Percentiles rank a stretch among this genome's conserved stretches.
Conservation (phyloP, 2,113 vertebrate species). For the Excalfactoria chinensis region DNA sequence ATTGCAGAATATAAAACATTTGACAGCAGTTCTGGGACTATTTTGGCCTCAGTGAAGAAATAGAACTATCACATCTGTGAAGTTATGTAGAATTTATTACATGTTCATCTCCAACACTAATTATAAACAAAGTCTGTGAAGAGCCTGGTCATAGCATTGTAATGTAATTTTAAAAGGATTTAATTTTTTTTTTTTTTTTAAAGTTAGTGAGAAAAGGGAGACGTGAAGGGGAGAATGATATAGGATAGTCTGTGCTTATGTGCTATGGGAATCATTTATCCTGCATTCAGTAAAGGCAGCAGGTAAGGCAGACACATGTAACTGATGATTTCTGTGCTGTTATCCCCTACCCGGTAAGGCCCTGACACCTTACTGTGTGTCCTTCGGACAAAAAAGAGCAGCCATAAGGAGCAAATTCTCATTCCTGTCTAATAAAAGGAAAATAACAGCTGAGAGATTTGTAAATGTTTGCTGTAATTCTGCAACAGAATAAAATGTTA, state of each 20-base stretch:
- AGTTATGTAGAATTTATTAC: conserved; percentile 47
- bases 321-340: conserved; percentile 14
- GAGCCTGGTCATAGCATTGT: not conserved
- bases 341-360: not conserved
- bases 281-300: not conserved
- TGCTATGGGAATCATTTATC: not conserved
- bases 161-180: not conserved
- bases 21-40: conserved; percentile 54
- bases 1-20: conserved; percentile 47
- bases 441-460: conserved; percentile 64
- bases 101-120: conserved; percentile 29
- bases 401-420: conserved; percentile 24
- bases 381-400: conserved; percentile 49
- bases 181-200: not conserved
- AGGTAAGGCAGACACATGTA: conserved; percentile 29
- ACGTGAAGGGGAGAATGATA: not conserved
- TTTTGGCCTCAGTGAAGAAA: conserved; percentile 44
- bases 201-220: not conserved
- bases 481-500: conserved; percentile 63
- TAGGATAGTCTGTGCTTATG: not conserved
- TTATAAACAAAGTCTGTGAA: conserved; percentile 35
- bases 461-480: conserved; percentile 63
- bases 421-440: conserved; percentile 36
- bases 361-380: not conserved
- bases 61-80: conserved; percentile 24